Evolutionary conservation across 2,888 invertebrate species (phyloP).

Genomic region (Melanostoma scalare): DNA sequence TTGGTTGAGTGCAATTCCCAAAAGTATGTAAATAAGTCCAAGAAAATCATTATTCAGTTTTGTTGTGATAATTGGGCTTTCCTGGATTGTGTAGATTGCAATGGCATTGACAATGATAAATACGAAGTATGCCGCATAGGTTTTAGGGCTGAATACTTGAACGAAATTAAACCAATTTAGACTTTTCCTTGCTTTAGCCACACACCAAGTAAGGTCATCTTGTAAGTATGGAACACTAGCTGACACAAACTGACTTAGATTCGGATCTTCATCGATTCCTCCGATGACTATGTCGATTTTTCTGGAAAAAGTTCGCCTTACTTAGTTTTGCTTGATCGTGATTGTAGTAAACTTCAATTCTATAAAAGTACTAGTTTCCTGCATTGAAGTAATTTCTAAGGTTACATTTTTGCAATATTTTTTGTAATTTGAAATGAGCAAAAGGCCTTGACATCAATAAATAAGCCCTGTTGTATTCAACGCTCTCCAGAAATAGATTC

Average conservation of each 20-base stretch:
- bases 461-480: too few relatives aligned
- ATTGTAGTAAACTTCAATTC: too few relatives aligned
- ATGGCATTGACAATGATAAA: constrained; percentile 75
- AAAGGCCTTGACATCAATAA: too few relatives aligned
- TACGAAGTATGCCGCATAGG: constrained; percentile 40
- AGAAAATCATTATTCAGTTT: constrained; percentile 68
- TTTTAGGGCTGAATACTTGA: constrained; percentile 45
- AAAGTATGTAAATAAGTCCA: constrained; percentile 72
- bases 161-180: constrained; percentile 79
- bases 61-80: constrained; percentile 51
- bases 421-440: too few relatives aligned
- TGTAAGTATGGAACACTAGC: constrained; percentile 80
- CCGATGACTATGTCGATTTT: constrained; percentile 80
- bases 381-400: too few relatives aligned
- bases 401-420: too few relatives aligned
- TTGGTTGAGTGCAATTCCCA: constrained; percentile 77
- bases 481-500: too few relatives aligned
- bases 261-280: constrained; percentile 80
- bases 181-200: constrained; percentile 77
- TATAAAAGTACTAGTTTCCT: too few relatives aligned
- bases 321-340: too few relatives aligned
- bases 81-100: constrained; percentile 74
- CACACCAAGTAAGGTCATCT: constrained; percentile 82
- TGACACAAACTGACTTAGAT: constrained; percentile 78
- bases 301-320: constrained; percentile 66